A percentile compares a stretch with the other conserved stretches of the same genome.
These are phyloP conservation scores for Halisarca cf. caerulea DNA, from an alignment of 37 sponge, comb jelly and placozoan species.

Conservation along the genomic window DNA sequence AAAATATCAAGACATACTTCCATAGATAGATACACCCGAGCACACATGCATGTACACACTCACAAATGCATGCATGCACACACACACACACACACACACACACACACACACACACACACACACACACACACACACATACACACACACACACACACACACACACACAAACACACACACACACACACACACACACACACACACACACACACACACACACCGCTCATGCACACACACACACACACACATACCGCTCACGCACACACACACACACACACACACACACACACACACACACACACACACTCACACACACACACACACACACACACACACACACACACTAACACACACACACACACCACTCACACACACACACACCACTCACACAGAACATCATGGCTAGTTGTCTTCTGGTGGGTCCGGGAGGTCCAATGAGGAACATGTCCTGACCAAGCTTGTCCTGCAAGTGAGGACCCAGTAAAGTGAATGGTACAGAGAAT, in stretches of 20 bases:
- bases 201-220: not conserved
- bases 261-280: not conserved
- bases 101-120: not conserved
- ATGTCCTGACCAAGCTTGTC: slow-evolving; percentile 84
- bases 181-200: not conserved
- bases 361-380: not conserved
- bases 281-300: not conserved
- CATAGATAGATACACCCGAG: too few relatives aligned
- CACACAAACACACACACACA: not conserved
- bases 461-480: too few relatives aligned
- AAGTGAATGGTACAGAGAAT: too few relatives aligned
- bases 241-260: not conserved
- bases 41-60: too few relatives aligned
- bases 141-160: not conserved
- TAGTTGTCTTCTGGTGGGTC: slow-evolving; percentile 63
- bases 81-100: not conserved
- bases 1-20: too few relatives aligned
- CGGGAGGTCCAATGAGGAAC: slow-evolving; percentile 87
- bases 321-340: not conserved
- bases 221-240: not conserved
- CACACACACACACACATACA: not conserved
- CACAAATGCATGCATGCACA: too few relatives aligned
- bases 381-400: slow-evolving; percentile 76
- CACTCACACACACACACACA: not conserved
- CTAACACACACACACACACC: not conserved